Evolutionary conservation across 2,797 vertebrate species (phyloP), one percentile per base, ranked within the genome.

Genomic region (Tenualosa thibaudeaui): DNA sequence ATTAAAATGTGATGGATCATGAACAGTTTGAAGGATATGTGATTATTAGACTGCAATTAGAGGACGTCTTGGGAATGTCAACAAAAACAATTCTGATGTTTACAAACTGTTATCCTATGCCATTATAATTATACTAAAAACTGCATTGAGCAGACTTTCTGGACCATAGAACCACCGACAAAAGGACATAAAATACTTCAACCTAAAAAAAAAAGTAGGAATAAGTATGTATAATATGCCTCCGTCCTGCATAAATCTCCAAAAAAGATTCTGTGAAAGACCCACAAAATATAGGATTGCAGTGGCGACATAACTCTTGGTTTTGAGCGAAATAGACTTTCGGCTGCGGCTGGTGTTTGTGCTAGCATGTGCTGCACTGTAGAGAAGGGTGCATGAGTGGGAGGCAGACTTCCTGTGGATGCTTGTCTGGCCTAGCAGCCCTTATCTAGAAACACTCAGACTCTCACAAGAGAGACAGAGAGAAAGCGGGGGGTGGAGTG

Each of bases 391-490:
- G 62, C n/a, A 85, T 22, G 65, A 71, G 91, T 91, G 90, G 90
- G 90, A 26, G 89, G 84, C 22, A 84, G 58, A 91, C 90, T 93
- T 93, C 91, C 92, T 92, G 91, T 89, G 86, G 46, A 84, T 26
- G 86, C 62, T 86, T 54, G 85, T 87, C 85, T 86, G 84, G 81
- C 43, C 26, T 65, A 85, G 84, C 17, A 68, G 58, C 82, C 62
- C 31, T 90, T 85, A 83, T 86, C 68, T 65, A 83, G 49, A 89
- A 84, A 87, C 83, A 49, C 75, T 87, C 31, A 37, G 81, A 89
- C 62, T 12, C 56, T 43, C 68, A 85, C 17, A 78, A 19, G 62
- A 56, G 19, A 56, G 54, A 15, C 2, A 15, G 13, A 15, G 58
- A 60, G 22, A 60, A 22, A 22, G 50, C 7, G 13, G 51, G 13